Conservation (phyloP, 2,797 vertebrate genomes). For the Crenichthys baileyi region DNA sequence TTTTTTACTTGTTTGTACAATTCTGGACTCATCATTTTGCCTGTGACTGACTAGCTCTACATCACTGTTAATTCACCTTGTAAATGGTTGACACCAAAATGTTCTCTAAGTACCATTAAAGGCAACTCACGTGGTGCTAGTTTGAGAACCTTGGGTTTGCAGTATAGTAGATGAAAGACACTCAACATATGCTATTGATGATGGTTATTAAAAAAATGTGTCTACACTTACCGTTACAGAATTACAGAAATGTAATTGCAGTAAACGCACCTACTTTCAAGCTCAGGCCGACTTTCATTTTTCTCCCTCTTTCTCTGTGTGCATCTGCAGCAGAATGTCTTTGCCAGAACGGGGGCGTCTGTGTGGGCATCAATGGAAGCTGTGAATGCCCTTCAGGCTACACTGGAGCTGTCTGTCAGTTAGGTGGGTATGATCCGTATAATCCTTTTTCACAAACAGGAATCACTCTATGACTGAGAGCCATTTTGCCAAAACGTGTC, state of each 20-base stretch:
- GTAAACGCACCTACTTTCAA: slow-evolving; percentile 34
- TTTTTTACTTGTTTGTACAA: too few relatives aligned
- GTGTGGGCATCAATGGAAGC: slow-evolving; percentile 85
- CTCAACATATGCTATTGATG: slow-evolving; percentile 59
- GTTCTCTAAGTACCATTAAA: not conserved
- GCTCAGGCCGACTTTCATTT: slow-evolving; percentile 29
- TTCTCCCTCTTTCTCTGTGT: slow-evolving; percentile 24
- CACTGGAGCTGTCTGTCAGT: slow-evolving; percentile 92
- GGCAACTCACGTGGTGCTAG: not conserved
- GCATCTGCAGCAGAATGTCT: slow-evolving; percentile 82
- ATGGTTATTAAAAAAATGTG: slow-evolving; percentile 56
- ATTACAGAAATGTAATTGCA: slow-evolving; percentile 18
- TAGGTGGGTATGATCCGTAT: slow-evolving; percentile 83
- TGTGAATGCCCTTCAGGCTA: slow-evolving; percentile 83
- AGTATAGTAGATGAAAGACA: slow-evolving; percentile 65
- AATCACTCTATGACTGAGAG: not conserved
- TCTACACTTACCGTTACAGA: slow-evolving; percentile 53
- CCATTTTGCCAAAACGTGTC: slow-evolving; percentile 11
- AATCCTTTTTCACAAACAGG: slow-evolving; percentile 42
- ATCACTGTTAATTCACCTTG: too few relatives aligned
- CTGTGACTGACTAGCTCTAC: too few relatives aligned
- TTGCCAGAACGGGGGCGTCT: slow-evolving; percentile 92
- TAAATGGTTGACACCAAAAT: too few relatives aligned
- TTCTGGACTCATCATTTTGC: too few relatives aligned
- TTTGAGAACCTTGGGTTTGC: slow-evolving; percentile 44